Base-by-base conservation (phyloP, 2,797 vertebrate genomes). In the Coendou prehensilis region DNA sequence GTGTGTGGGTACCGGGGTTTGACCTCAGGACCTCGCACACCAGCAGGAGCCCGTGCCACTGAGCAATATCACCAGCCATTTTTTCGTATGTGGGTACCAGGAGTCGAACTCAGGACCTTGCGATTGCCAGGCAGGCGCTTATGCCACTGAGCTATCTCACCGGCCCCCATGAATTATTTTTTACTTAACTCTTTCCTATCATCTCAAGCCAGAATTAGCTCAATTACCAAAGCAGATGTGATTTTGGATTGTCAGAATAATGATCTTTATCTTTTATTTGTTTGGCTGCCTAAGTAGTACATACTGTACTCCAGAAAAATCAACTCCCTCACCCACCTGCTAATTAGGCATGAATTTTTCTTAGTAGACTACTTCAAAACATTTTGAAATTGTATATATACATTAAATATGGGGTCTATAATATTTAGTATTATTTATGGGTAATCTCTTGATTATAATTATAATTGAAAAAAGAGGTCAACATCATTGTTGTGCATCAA, bases 171-270 rank as follows among this genome's bases (percentile, higher is more conserved):
- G 56, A 52, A 4, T 45, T 83, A 83, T 78, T 94, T 94, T 33
- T 88, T 79, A 85, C 22, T 57, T 95, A 85, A 94, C 30, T 67
- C n/a, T 79, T 94, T 82, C 64, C 11, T 80, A 73, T 45, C 6
- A 83, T 67, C 6, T 30, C 30, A 93, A 89, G 5, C 0, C 85
- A 30, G 15, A 18, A 37, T 63, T 94, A 75, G 59, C 2, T 81
- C 9, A 0, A 17, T 94, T 88, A 78, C 20, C 50, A 76, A 78
- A 95, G 3, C 26, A 52, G 28, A 52, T 45, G 7, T 4, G 11
- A 78, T 84, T 54, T 28, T 20, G 73, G 14, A 94, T 30, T 52
- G 2, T 76, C 14, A 85, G 6, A 89, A 61, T 67, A 37, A n/a
- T 50, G n/a, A 0, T 59, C 4, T 86, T 88, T 85, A 85, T 1